Evolutionary conservation across 2,888 invertebrate genomes (phyloP), one percentile per base, ranked within the genome.

Genomic region (Apoda limacodes): DNA sequence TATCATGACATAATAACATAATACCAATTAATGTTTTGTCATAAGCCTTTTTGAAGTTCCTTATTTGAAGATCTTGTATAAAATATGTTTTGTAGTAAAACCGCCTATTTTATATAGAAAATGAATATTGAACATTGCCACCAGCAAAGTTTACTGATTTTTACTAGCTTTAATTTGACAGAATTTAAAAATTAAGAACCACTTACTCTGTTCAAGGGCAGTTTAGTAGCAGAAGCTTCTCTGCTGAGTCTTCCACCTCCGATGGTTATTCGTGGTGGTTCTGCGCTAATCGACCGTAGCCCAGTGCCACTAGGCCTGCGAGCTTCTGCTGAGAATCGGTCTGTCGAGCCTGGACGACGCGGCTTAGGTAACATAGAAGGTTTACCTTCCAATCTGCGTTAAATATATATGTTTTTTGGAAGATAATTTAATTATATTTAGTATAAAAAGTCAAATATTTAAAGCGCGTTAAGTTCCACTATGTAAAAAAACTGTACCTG

Each of bases 311-410:
- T 74, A 1, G 74, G 69, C 6, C 71, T 43, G 0, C 65, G 61
- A 0, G 60, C 51, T 28, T 78, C 78, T 2, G 48, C 47, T 1
- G 78, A 76, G 2, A 64, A 39, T 0, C 76, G 64, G 39, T 78
- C 78, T 0, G 56, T 68, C 2, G 78, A 78, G 3, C 61, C 66
- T 2, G 61, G 60, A 0, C 68, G 60, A 0, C 66, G 60, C 0
- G 67, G 70, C 40, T 67, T 68, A 1, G 76, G 78, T 21, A 80
- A 44, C 41, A 76, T 37, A 0, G 78, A 80, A 1, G 59, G 67
- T 35, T 61, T 71, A 21, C 61, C 62, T 42, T 76, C 74, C 21
- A 63, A 30, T 35, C 70, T 70, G 28, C 5, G 37, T 27, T 9
- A 31, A n/a, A n/a, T n/a, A n/a, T n/a, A 25, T 15, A 25, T 13